Percentiles rank a stretch among this genome's conserved stretches.
phyloP scores from a whole-genome alignment of 2,888 invertebrate genomes.

The Drosophila pseudotakahashii region DNA sequence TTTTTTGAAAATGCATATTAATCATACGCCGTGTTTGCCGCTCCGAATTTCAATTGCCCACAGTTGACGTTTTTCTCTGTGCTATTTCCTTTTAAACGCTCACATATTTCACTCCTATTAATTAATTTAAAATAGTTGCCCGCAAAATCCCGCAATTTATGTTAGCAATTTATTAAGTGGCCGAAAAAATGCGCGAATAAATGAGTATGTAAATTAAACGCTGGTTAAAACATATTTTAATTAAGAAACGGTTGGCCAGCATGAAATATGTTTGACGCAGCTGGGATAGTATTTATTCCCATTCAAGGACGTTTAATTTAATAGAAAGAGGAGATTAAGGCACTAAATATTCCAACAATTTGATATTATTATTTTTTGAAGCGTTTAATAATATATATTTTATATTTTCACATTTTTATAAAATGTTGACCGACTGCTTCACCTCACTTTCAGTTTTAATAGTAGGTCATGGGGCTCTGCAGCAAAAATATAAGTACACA shows the following conservation, averaged over 20 bases:
- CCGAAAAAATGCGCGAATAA: conserved; percentile 3
- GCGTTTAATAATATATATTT: too few species aligned
- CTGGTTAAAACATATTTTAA: conserved; percentile 38
- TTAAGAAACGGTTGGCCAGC: conserved; percentile 30
- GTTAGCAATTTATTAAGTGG: conserved; percentile 33
- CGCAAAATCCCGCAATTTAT: conserved; percentile 30
- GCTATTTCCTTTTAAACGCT: not conserved
- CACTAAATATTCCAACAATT: not conserved
- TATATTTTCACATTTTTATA: not conserved
- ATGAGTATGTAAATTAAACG: conserved; percentile 23
- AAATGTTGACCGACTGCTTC: not conserved
- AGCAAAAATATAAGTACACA: too few species aligned
- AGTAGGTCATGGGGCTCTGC: too few species aligned
- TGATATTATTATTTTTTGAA: not conserved
- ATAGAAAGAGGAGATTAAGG: not conserved
- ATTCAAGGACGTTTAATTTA: conserved; percentile 1
- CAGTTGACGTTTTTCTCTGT: conserved; percentile 23
- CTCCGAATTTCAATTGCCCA: conserved; percentile 67
- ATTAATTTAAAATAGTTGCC: conserved; percentile 55
- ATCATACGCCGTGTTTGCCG: conserved; percentile 65
- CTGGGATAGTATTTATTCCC: not conserved
- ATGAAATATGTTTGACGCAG: not conserved
- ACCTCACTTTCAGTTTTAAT: not conserved
- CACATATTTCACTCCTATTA: conserved; percentile 49
- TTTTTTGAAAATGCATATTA: conserved; percentile 60